Evolutionary conservation across 1,140 invertebrate species (phyloP).

Genomic region (Linepithema humile): DNA sequence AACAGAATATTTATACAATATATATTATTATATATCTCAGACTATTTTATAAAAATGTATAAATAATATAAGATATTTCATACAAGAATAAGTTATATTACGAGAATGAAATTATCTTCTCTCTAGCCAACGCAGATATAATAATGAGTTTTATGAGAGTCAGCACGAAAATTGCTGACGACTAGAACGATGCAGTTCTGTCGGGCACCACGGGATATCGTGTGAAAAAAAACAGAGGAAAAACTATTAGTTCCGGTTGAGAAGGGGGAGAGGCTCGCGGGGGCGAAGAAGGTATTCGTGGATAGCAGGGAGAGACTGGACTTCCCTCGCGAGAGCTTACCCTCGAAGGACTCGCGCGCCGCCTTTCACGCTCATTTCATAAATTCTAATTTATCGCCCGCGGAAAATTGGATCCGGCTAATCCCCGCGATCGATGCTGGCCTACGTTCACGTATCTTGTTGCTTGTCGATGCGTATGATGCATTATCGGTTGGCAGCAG

Average conservation of each 20-base stretch:
- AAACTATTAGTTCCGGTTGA: conserved; percentile 79
- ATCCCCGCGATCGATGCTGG: conserved; percentile 68
- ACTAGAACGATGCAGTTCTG: conserved; percentile 73
- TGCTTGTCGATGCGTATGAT: conserved; percentile 59
- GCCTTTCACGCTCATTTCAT: conserved; percentile 73
- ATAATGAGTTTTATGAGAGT: conserved; percentile 40
- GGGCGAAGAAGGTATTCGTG: conserved; percentile 47
- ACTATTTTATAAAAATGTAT: not conserved
- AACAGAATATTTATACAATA: no score
- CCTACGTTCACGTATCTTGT: conserved; percentile 57
- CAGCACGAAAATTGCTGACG: conserved; percentile 68
- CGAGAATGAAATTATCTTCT: conserved; percentile 10
- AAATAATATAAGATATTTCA: not conserved
- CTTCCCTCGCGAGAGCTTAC: conserved; percentile 64
- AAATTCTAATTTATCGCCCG: conserved; percentile 76
- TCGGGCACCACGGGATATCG: conserved; percentile 58
- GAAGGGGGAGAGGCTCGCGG: conserved; percentile 57
- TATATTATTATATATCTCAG: not conserved
- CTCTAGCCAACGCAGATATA: not conserved
- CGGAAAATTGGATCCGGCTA: conserved; percentile 74
- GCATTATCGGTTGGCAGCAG: conserved; percentile 29
- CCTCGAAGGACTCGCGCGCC: conserved; percentile 63
- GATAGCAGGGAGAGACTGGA: conserved; percentile 39
- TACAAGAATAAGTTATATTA: not conserved
- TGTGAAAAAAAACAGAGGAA: conserved; percentile 71